A percentile compares a stretch with the other conserved stretches of the same genome.
Conservation (phyloP, 2,888 invertebrate species). For the Cryptosula pallasiana region DNA sequence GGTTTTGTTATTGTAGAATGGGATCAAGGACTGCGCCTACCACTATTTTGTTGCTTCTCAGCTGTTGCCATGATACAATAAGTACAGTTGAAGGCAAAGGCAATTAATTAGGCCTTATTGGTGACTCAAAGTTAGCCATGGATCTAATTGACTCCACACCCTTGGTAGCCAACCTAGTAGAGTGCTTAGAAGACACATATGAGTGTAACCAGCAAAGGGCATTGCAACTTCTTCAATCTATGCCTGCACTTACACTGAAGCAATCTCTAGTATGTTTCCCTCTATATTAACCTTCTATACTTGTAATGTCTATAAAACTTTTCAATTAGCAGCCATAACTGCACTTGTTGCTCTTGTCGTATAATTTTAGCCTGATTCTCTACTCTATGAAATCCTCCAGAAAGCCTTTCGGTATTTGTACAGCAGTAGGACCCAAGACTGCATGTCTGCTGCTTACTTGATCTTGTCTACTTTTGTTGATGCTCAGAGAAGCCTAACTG, state of each 20-base stretch:
- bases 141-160: background rate
- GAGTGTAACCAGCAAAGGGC: constrained; percentile 5
- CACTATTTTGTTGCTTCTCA: no score
- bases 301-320: no score
- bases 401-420: constrained; percentile 11
- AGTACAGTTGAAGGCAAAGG: no score
- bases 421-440: constrained; percentile 23
- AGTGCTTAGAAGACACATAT: constrained; percentile 17
- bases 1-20: no score
- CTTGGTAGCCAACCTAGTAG: background rate
- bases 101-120: no score
- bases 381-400: background rate
- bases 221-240: background rate
- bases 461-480: background rate
- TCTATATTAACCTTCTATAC: no score
- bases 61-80: no score
- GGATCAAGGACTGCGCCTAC: no score
- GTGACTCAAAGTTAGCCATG: background rate
- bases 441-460: constrained; percentile 19
- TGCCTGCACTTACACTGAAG: no score
- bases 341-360: no score
- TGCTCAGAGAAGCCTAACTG: background rate
- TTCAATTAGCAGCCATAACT: no score
- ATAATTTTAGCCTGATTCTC: background rate
- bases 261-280: no score